Evolutionary conservation across 2,113 vertebrate species (phyloP).

Genomic region (Chionomys nivalis): DNA sequence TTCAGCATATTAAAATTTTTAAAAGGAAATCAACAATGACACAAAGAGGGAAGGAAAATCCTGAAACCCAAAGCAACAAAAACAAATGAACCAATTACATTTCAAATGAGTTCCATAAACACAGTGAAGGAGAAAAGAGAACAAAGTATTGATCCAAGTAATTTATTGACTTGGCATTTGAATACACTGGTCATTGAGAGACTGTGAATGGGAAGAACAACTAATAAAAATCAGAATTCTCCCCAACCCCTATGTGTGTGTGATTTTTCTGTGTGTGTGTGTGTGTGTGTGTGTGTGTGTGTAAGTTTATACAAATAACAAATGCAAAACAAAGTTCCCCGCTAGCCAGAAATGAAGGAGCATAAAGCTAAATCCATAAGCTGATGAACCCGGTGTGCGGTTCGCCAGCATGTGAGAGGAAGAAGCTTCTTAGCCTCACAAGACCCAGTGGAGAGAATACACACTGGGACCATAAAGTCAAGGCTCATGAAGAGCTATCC

Average conservation of each 20-base stretch:
- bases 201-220: background rate
- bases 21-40: slow-evolving; percentile 20
- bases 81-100: background rate
- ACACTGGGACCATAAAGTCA: background rate
- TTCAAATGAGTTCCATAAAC: background rate
- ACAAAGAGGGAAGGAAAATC: background rate
- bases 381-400: background rate
- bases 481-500: background rate
- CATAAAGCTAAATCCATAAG: background rate
- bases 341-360: background rate
- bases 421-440: no score
- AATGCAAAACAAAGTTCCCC: background rate
- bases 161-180: background rate
- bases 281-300: background rate
- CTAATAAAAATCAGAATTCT: background rate
- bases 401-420: background rate
- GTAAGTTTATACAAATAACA: background rate
- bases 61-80: slow-evolving; percentile 26
- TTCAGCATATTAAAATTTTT: background rate
- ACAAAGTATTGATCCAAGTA: background rate
- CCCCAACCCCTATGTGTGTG: background rate
- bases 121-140: background rate
- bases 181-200: background rate
- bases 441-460: background rate
- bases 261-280: background rate